phyloP scores from a whole-genome alignment of 2,888 invertebrate genomes.

The Tinea semifulvella region DNA sequence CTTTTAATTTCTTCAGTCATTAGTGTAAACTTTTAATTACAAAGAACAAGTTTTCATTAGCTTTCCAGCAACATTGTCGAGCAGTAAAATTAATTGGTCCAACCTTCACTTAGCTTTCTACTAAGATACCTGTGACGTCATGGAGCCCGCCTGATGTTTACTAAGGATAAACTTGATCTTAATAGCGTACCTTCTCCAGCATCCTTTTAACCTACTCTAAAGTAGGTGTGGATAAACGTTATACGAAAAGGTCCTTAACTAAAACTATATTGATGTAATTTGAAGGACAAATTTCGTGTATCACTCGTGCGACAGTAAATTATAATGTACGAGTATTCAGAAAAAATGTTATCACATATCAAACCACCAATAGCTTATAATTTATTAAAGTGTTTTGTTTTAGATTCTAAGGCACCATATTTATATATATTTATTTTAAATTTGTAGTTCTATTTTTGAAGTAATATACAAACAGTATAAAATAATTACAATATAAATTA shows the following conservation, averaged over 20 bases:
- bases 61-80: constrained; percentile 1
- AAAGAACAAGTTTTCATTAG: neutral
- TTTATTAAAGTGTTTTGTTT: too few relatives aligned
- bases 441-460: too few relatives aligned
- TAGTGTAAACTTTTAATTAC: constrained; percentile 4
- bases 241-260: neutral
- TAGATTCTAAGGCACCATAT: too few relatives aligned
- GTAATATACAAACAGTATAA: too few relatives aligned
- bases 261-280: too few relatives aligned
- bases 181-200: neutral
- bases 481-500: too few relatives aligned
- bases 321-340: too few relatives aligned
- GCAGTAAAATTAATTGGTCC: constrained; percentile 6
- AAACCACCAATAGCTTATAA: too few relatives aligned
- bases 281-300: too few relatives aligned
- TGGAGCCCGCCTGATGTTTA: neutral
- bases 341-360: too few relatives aligned
- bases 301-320: too few relatives aligned
- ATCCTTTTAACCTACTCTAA: constrained; percentile 1
- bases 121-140: neutral
- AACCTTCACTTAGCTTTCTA: neutral
- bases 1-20: neutral
- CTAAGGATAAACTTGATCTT: neutral
- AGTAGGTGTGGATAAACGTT: constrained; percentile 2
- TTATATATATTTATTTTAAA: too few relatives aligned